These are phyloP conservation scores for Thumatha senex DNA, from an alignment of 2,888 invertebrate species.

Conservation along the genomic window DNA sequence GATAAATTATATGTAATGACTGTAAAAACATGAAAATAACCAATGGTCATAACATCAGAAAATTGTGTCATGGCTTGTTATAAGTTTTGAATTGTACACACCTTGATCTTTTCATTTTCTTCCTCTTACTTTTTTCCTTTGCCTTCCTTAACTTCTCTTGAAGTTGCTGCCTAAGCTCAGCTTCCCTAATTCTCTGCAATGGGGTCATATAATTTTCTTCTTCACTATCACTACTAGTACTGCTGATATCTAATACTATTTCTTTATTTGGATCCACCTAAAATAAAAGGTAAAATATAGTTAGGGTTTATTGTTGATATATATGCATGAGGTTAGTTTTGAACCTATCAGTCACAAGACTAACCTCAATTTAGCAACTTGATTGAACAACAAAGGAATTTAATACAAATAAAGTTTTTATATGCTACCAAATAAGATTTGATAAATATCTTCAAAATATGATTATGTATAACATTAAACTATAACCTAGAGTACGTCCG, in stretches of 20 bases:
- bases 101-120: conserved; percentile 64
- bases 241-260: conserved; percentile 95
- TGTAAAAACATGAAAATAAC: too few relatives aligned
- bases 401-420: not conserved
- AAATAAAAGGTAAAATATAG: not conserved
- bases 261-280: conserved; percentile 96
- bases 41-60: too few relatives aligned
- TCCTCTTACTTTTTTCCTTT: conserved; percentile 81
- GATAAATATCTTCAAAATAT: too few relatives aligned
- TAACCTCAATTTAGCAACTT: not conserved
- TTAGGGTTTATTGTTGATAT: not conserved
- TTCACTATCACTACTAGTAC: conserved; percentile 95
- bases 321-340: not conserved
- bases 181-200: conserved; percentile 89
- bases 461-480: too few relatives aligned
- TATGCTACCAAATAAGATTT: not conserved
- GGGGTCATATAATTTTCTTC: conserved; percentile 91
- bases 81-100: too few relatives aligned
- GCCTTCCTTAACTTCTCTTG: conserved; percentile 84
- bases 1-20: too few relatives aligned
- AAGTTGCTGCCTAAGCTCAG: conserved; percentile 88
- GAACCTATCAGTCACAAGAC: not conserved
- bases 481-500: too few relatives aligned
- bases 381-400: not conserved
- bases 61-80: too few relatives aligned